phyloP scores from a whole-genome alignment of 2,113 vertebrate genomes.

The human (Homo sapiens) region DNA sequence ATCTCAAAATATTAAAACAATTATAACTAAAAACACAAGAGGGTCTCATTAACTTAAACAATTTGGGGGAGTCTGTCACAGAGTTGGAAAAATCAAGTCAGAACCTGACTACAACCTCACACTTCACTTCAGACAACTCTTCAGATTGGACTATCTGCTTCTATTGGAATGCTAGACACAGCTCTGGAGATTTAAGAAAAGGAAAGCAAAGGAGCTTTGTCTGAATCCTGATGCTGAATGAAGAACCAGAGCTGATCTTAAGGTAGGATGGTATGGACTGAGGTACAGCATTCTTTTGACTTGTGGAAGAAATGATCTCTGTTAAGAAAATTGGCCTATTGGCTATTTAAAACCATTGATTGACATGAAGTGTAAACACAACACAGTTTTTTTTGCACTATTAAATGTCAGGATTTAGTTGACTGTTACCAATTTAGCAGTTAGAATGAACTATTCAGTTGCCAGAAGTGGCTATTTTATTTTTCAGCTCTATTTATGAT shows the following conservation, averaged over 20 bases:
- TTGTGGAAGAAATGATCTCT: not conserved
- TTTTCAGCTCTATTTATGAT: not conserved
- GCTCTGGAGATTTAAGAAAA: not conserved
- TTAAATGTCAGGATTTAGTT: not conserved
- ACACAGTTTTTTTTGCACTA: not conserved
- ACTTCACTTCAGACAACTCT: not conserved
- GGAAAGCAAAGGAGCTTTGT: not conserved
- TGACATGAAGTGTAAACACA: not conserved
- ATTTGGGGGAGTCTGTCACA: not conserved
- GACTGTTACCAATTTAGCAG: not conserved
- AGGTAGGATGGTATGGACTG: not conserved
- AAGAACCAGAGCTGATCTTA: not conserved
- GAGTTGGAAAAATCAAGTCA: not conserved
- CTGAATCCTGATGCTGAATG: not conserved
- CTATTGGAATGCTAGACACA: not conserved
- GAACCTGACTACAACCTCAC: not conserved
- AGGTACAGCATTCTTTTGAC: not conserved
- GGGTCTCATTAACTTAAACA: not conserved
- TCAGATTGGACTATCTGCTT: not conserved
- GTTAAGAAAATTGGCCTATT: not conserved
- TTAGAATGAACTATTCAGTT: not conserved
- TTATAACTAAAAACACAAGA: not conserved
- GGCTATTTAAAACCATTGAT: not conserved
- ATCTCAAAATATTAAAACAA: conserved; percentile 13
- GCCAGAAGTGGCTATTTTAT: not conserved